Percentiles rank a stretch among this genome's conserved stretches.
Evolutionary conservation across 1,140 invertebrate genomes (phyloP).

Genomic region (Nixonia krombeini): DNA sequence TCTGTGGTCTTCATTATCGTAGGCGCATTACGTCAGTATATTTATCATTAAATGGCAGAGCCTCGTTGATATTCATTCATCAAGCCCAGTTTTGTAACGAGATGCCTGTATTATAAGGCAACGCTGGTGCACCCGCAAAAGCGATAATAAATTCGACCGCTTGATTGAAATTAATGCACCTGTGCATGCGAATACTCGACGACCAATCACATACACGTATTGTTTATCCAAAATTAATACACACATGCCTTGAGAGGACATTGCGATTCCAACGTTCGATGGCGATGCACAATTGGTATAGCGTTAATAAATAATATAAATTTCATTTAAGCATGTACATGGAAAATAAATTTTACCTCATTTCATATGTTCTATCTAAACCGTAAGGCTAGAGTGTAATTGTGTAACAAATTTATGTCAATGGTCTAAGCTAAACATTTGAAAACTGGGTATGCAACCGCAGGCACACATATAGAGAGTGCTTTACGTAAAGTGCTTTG

Average conservation of each 20-base stretch:
- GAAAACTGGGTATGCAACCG: no score
- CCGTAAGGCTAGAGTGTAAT: no score
- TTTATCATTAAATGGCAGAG: constrained; percentile 45
- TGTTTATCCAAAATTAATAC: constrained; percentile 42
- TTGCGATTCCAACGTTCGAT: no score
- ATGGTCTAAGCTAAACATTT: no score
- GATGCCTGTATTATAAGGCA: constrained; percentile 42
- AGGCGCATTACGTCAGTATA: constrained; percentile 37
- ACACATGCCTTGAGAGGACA: not conserved
- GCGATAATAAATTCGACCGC: constrained; percentile 47
- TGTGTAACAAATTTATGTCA: no score
- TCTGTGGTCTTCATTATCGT: constrained; percentile 39
- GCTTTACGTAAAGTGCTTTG: no score
- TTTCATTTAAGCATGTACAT: no score
- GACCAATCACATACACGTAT: constrained; percentile 36
- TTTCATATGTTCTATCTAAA: no score
- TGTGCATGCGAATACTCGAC: constrained; percentile 26
- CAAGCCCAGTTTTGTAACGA: constrained; percentile 45
- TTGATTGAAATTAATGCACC: constrained; percentile 47
- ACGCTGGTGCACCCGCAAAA: constrained; percentile 39
- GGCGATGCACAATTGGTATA: no score
- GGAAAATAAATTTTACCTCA: no score
- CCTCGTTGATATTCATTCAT: constrained; percentile 45
- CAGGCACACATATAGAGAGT: no score
- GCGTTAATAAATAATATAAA: no score